Percentiles rank a stretch among this genome's conserved stretches.
phyloP scores from a whole-genome alignment of 2,797 vertebrate genomes.

The Diceros bicornis region DNA sequence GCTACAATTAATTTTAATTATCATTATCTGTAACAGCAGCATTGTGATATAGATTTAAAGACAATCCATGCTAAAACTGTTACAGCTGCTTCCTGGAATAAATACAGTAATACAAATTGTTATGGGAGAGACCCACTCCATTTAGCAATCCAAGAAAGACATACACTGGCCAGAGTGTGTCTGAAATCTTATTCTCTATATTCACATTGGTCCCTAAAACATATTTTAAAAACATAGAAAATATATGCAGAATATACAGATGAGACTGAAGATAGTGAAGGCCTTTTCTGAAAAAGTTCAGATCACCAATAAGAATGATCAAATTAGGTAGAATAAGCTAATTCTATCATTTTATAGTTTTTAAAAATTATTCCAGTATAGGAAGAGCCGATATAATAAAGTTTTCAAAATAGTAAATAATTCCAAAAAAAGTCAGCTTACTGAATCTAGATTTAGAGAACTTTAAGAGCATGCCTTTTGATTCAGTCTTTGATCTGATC shows the following conservation, averaged over 20 bases:
- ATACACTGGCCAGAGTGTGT: neutral
- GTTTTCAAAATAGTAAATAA: neutral
- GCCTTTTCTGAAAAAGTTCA: neutral
- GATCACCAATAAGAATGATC: neutral
- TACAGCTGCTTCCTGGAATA: neutral
- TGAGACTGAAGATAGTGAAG: neutral
- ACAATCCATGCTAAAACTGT: neutral
- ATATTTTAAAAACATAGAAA: neutral
- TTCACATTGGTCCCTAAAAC: neutral
- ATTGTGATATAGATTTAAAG: neutral
- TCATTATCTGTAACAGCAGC: neutral
- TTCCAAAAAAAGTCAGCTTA: neutral
- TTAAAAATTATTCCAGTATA: neutral
- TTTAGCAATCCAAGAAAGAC: neutral
- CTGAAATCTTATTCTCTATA: neutral
- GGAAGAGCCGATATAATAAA: neutral
- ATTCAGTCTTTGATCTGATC: neutral
- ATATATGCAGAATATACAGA: neutral
- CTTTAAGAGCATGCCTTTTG: neutral
- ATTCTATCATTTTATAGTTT: neutral
- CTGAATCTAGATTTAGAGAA: neutral
- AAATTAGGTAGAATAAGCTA: neutral
- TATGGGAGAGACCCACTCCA: neutral
- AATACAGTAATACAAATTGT: neutral
- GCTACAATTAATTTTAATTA: conserved; percentile 13